Percentiles rank a stretch among this genome's conserved stretches.
Conservation (phyloP, 2,888 invertebrate genomes). For the Schrankia costaestrigalis region DNA sequence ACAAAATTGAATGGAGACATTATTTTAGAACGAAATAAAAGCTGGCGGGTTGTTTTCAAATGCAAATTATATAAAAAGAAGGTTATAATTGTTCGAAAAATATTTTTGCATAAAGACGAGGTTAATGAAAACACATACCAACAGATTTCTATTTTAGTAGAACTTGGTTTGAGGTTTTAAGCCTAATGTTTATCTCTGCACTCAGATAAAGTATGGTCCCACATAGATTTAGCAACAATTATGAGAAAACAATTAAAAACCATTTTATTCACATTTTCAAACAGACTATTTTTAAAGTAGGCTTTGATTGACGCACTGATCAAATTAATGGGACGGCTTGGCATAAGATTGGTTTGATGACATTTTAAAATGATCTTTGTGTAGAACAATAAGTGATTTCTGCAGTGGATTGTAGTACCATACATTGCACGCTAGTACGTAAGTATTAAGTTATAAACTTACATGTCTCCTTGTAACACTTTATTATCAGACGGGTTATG, state of each 20-base stretch:
- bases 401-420: slow-evolving; percentile 18
- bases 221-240: no score
- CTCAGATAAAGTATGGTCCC: no score
- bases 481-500: slow-evolving; percentile 73
- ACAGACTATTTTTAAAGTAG: no score
- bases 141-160: no score
- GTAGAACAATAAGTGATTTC: slow-evolving; percentile 29
- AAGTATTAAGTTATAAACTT: slow-evolving; percentile 52
- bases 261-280: no score
- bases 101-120: slow-evolving; percentile 8
- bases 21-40: slow-evolving; percentile 46
- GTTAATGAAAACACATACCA: no score
- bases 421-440: slow-evolving; percentile 32
- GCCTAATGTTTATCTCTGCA: background rate
- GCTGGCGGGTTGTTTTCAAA: slow-evolving; percentile 44
- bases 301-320: slow-evolving; percentile 7
- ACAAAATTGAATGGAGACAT: slow-evolving; percentile 51
- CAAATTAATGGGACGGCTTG: background rate
- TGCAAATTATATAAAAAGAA: slow-evolving; percentile 42
- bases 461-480: slow-evolving; percentile 75
- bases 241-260: no score
- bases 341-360: background rate
- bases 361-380: slow-evolving; percentile 29
- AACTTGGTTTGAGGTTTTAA: background rate
- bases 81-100: slow-evolving; percentile 25